These are phyloP conservation scores for Fragum whitleyi DNA, from an alignment of 2,888 invertebrate genomes.

Conservation along the genomic window DNA sequence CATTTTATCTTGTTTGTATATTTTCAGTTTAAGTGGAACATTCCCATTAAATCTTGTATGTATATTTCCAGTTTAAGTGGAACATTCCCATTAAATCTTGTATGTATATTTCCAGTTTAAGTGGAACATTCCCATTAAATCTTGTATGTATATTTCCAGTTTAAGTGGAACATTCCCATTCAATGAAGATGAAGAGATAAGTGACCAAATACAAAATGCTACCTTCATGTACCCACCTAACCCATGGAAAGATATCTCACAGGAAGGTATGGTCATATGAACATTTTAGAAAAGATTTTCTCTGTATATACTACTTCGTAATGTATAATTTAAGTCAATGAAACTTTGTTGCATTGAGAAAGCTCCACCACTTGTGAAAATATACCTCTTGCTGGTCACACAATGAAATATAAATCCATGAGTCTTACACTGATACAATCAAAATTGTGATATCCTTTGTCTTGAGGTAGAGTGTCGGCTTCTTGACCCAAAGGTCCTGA, in stretches of 20 bases:
- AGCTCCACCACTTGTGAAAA: no score
- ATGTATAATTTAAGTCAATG: no score
- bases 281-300: background rate
- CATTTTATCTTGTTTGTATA: background rate
- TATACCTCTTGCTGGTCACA: no score
- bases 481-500: no score
- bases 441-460: no score
- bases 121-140: background rate
- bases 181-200: conserved; percentile 99
- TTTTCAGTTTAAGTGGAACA: conserved; percentile 2
- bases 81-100: background rate
- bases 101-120: background rate
- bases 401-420: no score
- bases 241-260: conserved; percentile 98
- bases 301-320: background rate
- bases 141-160: conserved; percentile 86
- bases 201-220: conserved; percentile 99
- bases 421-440: no score
- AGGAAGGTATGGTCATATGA: conserved; percentile 89
- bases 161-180: conserved; percentile 99
- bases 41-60: background rate
- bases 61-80: background rate
- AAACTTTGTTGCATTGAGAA: no score
- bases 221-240: conserved; percentile 99
- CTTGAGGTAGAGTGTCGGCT: no score